Percentiles rank a stretch among this genome's conserved stretches.
Evolutionary conservation across 2,113 vertebrate genomes (phyloP).

Genomic region (Theropithecus gelada): DNA sequence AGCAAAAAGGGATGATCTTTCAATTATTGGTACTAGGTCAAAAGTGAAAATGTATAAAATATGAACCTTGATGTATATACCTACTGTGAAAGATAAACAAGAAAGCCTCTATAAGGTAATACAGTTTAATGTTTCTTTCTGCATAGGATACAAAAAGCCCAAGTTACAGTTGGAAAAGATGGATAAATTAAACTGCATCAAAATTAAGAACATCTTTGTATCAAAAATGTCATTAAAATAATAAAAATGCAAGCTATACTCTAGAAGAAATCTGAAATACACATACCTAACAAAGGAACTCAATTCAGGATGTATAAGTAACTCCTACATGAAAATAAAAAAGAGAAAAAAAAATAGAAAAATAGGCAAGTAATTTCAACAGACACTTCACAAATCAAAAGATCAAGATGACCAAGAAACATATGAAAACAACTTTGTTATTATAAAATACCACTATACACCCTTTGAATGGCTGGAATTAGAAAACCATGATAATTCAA

Average conservation of each 20-base stretch:
- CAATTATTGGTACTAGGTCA: background rate
- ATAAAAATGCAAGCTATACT: background rate
- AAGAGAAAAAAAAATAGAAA: background rate
- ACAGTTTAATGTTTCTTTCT: background rate
- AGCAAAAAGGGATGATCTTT: background rate
- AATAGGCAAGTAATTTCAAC: conserved; percentile 17
- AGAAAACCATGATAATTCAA: background rate
- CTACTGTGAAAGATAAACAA: conserved; percentile 8
- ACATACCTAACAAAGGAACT: background rate
- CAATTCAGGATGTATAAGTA: background rate
- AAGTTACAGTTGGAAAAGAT: background rate
- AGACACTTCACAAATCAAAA: conserved; percentile 9
- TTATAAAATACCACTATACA: background rate
- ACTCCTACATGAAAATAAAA: background rate
- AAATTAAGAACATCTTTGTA: conserved; percentile 22
- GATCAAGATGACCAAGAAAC: background rate
- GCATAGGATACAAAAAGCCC: background rate
- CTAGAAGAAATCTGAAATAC: background rate
- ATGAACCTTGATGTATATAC: background rate
- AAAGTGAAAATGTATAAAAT: background rate
- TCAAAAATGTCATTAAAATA: background rate
- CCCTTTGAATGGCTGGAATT: background rate
- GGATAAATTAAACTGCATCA: background rate
- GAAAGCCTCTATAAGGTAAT: background rate
- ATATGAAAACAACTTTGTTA: background rate